These are phyloP conservation scores for Podarcis raffonei DNA, from an alignment of 2,113 vertebrate species.

Conservation along the genomic window DNA sequence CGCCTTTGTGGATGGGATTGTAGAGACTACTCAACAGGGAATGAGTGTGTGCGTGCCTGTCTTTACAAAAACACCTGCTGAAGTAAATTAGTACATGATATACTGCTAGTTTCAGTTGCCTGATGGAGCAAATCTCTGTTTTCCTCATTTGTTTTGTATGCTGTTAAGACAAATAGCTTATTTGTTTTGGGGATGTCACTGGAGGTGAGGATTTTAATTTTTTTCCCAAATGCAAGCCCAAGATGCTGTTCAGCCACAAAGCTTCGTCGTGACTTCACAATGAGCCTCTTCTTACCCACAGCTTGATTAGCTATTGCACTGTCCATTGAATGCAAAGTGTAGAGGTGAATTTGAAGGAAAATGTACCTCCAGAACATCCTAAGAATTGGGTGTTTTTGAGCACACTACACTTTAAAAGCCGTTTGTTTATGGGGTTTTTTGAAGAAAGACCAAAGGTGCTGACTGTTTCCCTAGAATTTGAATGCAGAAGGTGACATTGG, in stretches of 20 bases:
- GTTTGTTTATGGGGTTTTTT: neutral
- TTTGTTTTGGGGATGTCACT: neutral
- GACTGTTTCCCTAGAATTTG: neutral
- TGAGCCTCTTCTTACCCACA: neutral
- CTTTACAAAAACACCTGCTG: neutral
- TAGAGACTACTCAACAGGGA: too few species aligned
- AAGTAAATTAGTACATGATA: neutral
- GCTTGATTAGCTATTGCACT: neutral
- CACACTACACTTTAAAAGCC: neutral
- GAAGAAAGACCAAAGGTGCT: rapidly evolving
- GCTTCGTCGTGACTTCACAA: neutral
- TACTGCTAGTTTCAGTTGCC: neutral
- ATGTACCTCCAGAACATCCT: neutral
- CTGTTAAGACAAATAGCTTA: neutral
- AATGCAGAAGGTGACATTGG: neutral
- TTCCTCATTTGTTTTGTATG: neutral
- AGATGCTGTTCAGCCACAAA: neutral
- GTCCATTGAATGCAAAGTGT: neutral
- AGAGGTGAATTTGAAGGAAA: neutral
- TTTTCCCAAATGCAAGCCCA: neutral
- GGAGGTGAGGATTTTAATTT: neutral
- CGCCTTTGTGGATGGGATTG: neutral
- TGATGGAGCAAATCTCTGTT: neutral
- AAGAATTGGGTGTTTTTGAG: neutral
- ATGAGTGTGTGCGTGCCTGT: neutral